Evolutionary conservation across 2,888 invertebrate species (phyloP), one percentile per base, ranked within the genome.

Genomic region (Mythimna impura): DNA sequence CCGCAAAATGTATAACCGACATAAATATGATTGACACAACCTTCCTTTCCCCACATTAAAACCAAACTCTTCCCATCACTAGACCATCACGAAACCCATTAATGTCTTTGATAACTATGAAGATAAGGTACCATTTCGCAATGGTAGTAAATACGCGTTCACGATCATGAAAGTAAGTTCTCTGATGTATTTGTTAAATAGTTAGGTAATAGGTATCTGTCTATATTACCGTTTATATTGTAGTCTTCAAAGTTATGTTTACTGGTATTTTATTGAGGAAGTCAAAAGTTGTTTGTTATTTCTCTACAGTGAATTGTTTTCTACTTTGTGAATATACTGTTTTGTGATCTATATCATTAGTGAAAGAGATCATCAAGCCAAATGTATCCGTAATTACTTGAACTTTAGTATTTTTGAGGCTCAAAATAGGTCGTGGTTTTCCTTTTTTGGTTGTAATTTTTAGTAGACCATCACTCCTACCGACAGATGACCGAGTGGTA

Each of bases 91-190:
- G 60, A 67, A 71, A 52, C 57, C 54, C 34, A 64, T 69, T 77
- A 73, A 64, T 69, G 67, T 63, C 65, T 17, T 47, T 40, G 70
- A 66, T 80, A 75, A 78, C 50, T 61, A 55, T 73, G 75, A 69
- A 80, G 73, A 80, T 78, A 80, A 63, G 54, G 47, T 34, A 80
- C 40, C 50, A 55, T 80, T 83, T 74, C 72, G 63, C 78, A 80
- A 78, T 73, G 60, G 57, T 73, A 80, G 65, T 78, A 79, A 82
- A 74, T 76, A 60, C 65, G 64, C 67, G 73, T 73, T 66, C 65
- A 68, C 62, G 43, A 58, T 68, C 67, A 70, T 74, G 72, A 80
- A 71, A 74, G 71, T 70, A 69, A 70, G 69, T 55, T 69, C 3
- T 40, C 54, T 66, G 22, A 80, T 82, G 71, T 71, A 77, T 82